Base-by-base conservation (phyloP, 2,113 vertebrate genomes). In the Hypanus sabinus region DNA sequence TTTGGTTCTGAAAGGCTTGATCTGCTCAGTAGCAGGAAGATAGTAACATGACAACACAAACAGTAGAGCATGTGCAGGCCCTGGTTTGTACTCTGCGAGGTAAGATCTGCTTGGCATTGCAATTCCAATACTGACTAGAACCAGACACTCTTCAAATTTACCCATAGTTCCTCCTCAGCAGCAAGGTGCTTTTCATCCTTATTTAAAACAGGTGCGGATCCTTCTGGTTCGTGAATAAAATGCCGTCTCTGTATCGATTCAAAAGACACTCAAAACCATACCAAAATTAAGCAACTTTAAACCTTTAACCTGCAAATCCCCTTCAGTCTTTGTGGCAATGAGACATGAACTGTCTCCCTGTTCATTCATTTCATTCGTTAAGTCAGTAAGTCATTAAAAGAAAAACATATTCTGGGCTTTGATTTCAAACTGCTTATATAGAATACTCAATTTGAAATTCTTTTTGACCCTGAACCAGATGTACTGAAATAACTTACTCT, bases 291-390 rank as follows among this genome's bases (percentile, higher is more conserved):
- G n/a, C 76, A 36, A n/a, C 76, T 79, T 36, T 79, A 36, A 79
- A 79, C 76, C 16, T 79, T 79, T 79, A 79, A 79, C 76, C 76
- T 79, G 76, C 33, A 79, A 79, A 79, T 36, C 76, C n/a, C n/a
- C 76, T 79, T 79, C 76, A 79, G 24, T 76, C 16, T 11, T 79
- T n/a, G n/a, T 10, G 36, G n/a, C 76, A 79, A 16, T 2, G 76
- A 79, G 76, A 36, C 33, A 79, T 36, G 76, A n/a, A 79, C 76
- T 79, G 71, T 36, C 11, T 36, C n/a, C 33, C 12, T 79, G 76
- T 16, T 79, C 76, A 79, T 79, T n/a, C 76, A 79, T 36, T 36
- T n/a, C 33, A 11, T 14, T 14, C n/a, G n/a, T 79, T 79, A n/a
- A 79, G 11, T 16, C 76, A 79, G n/a, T 33, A 77, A 33, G 76